These are phyloP conservation scores for Cetoscarus ocellatus DNA, from an alignment of 2,797 vertebrate genomes.

Conservation along the genomic window DNA sequence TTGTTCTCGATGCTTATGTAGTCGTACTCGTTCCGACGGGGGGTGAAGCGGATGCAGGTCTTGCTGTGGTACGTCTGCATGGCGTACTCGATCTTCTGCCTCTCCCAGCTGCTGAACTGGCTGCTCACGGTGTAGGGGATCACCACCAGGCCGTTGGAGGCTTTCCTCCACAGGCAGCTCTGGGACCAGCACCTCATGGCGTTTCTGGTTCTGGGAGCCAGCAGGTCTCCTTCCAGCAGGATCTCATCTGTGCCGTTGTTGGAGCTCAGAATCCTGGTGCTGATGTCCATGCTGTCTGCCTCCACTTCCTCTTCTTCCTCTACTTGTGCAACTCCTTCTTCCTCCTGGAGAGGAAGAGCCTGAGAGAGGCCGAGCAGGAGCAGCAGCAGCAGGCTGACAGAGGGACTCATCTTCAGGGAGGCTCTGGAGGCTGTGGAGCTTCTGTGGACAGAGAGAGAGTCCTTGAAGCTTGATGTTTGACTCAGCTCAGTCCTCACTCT, in stretches of 20 bases:
- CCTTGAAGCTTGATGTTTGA: neutral
- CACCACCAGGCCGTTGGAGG: constrained; percentile 28
- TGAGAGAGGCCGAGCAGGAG: constrained; percentile 61
- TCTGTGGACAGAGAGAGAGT: neutral
- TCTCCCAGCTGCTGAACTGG: constrained; percentile 23
- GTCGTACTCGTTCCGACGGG: constrained; percentile 30
- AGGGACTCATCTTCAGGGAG: constrained; percentile 59
- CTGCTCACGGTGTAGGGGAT: constrained; percentile 42
- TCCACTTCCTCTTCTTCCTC: constrained; percentile 10
- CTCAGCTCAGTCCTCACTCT: neutral
- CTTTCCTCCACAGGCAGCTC: constrained; percentile 55
- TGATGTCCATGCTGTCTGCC: constrained; percentile 27
- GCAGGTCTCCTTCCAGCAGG: constrained; percentile 58
- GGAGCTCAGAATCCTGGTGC: constrained; percentile 57
- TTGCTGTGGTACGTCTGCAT: constrained; percentile 21
- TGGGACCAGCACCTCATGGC: constrained; percentile 42
- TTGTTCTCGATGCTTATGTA: constrained; percentile 53
- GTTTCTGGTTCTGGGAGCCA: constrained; percentile 53
- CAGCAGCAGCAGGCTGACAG: constrained; percentile 59
- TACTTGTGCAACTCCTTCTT: constrained; percentile 2
- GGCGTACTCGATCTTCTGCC: constrained; percentile 29
- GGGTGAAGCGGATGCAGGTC: constrained; percentile 62
- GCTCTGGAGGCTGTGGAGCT: constrained; percentile 1
- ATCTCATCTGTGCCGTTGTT: constrained; percentile 47
- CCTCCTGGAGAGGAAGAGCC: constrained; percentile 41